These are phyloP conservation scores for Alloplasta piceator DNA, from an alignment of 2,888 invertebrate genomes.

Conservation along the genomic window DNA sequence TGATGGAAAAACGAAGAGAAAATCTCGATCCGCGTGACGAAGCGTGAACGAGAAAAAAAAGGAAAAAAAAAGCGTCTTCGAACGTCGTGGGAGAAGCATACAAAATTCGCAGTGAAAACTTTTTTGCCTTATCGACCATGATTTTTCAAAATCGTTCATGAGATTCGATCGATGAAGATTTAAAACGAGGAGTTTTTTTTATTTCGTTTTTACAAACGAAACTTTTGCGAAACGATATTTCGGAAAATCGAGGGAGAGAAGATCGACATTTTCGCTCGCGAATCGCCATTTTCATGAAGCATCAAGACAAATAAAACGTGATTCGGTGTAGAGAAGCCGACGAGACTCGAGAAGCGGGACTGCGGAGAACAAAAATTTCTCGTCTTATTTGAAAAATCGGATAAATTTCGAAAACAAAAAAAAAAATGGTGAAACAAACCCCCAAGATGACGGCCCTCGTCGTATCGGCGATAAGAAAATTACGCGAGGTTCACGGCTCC, in stretches of 20 bases:
- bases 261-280: constrained; percentile 26
- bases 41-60: constrained; percentile 13
- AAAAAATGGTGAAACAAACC: constrained; percentile 70
- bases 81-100: background rate
- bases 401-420: background rate
- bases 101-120: background rate
- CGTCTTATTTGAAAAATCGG: background rate
- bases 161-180: background rate
- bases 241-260: background rate
- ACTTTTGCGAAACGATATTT: background rate
- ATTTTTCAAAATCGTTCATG: background rate
- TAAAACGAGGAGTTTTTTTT: background rate
- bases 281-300: constrained; percentile 34
- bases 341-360: constrained; percentile 10
- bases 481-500: constrained; percentile 78
- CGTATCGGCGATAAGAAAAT: constrained; percentile 78
- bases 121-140: background rate
- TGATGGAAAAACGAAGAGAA: constrained; percentile 36
- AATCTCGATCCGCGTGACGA: constrained; percentile 3
- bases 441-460: constrained; percentile 79
- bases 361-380: constrained; percentile 19
- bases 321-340: constrained; percentile 29
- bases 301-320: constrained; percentile 39
- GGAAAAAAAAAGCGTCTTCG: constrained; percentile 4
- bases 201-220: background rate